Percentiles rank a stretch among this genome's conserved stretches.
Conservation (phyloP, 2,113 vertebrate species). For the Hyaena hyaena region DNA sequence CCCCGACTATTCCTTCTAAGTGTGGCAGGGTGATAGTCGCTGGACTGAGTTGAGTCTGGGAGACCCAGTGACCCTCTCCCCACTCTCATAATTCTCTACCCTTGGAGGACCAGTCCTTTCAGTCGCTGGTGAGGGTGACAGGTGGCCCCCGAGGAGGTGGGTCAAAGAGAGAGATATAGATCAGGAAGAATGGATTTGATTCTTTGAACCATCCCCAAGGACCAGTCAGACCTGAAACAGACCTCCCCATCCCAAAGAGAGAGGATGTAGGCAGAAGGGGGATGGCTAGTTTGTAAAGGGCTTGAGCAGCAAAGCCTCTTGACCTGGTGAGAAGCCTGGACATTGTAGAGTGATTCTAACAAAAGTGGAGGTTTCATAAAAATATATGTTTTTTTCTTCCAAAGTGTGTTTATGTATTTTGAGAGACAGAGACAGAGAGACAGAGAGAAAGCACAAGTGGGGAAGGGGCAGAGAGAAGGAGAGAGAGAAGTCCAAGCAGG, state of each 20-base stretch:
- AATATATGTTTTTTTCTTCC: background rate
- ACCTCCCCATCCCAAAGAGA: background rate
- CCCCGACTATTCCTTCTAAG: background rate
- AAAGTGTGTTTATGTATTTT: too few species aligned
- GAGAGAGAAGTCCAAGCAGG: too few species aligned
- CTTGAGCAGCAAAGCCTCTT: background rate
- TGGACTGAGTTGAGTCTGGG: background rate
- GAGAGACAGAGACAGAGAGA: too few species aligned
- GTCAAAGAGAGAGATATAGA: background rate
- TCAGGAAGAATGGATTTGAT: background rate
- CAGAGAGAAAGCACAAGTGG: too few species aligned
- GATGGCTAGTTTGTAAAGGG: background rate
- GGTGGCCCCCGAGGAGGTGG: background rate
- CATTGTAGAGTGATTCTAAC: background rate
- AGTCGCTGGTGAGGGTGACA: too few species aligned
- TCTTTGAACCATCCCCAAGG: background rate
- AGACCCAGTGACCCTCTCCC: background rate
- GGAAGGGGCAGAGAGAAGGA: too few species aligned
- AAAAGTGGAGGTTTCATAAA: background rate
- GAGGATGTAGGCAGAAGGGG: background rate
- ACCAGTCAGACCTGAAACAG: background rate
- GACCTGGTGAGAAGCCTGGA: background rate
- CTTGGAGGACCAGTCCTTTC: too few species aligned
- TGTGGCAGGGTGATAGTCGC: background rate
- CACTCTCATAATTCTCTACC: background rate